Evolutionary conservation across 2,888 invertebrate species (phyloP), one percentile per base, ranked within the genome.

Genomic region (Antitype chi): DNA sequence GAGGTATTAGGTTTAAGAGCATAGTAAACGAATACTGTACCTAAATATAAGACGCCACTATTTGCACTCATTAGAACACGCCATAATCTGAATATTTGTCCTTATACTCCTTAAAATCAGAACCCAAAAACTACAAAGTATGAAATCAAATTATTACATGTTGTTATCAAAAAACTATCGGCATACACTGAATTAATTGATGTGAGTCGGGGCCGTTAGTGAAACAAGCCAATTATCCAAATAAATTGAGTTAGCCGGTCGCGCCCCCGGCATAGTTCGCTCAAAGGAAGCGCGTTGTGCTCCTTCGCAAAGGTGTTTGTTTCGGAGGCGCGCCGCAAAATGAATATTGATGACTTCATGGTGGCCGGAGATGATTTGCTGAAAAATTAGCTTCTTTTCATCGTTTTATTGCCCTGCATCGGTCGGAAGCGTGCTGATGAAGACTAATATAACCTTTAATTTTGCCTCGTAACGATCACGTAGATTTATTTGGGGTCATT

Each of bases 301-400:
- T 93, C 91, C 93, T 92, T 92, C 88, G 93, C 93, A 91, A 94
- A 96, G 96, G 96, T 95, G 95, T 96, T 95, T 96, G 96, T 96
- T 96, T 96, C 93, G 93, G 94, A 94, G 95, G 95, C 94, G 94
- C 94, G 95, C 95, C 94, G 87, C 93, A 91, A 95, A 96, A 96
- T 96, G 95, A 96, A 96, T 96, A 96, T 96, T 96, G 96, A 96
- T 96, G 96, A 94, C 95, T 96, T 94, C 92, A 96, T 95, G 93
- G 94, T 92, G 92, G 90, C 95, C 95, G 95, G 95, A 95, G 96
- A 96, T 96, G 96, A 96, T 96, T 95, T 92, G 96, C 95, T 95
- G 94, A 96, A 96, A 96, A 96, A 96, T 96, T 96, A 93, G 94
- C 94, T 96, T 96, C 96, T 96, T 95, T 96, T 95, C 96, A 96